Base-by-base conservation (phyloP, 2,113 vertebrate species). In the Cheilinus undulatus region DNA sequence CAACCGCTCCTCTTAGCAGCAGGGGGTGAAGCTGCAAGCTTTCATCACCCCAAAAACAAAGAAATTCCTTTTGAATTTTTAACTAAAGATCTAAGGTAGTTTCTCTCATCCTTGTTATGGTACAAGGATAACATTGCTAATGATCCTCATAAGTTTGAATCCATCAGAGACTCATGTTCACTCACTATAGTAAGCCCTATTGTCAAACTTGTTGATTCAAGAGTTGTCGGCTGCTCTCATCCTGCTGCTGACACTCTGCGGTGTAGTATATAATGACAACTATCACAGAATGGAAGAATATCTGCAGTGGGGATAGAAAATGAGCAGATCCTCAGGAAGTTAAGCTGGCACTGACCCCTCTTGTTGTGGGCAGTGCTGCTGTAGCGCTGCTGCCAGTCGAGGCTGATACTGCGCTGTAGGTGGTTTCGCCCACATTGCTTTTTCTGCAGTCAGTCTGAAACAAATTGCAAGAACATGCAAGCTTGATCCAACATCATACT, bases 321-420 rank as follows among this genome's bases (percentile, higher is more conserved):
- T 17, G 19, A 19, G 2, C 54, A 52, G 23, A 68, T 58, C 38
- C 48, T 26, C 36, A 48, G 56, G 19, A 67, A 48, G 32, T 57
- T 23, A 40, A 43, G 26, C 20, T 61, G 38, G 1, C 30, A 17
- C 64, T 27, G 42, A 48, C 22, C 20, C 3, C 36, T 49, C 10
- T 34, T 30, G 3, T 20, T 12, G 49, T 20, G 28, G 32, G 5
- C 36, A 38, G 26, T 27, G 43, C n/a, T n/a, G n/a, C n/a, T n/a
- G n/a, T n/a, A 11, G 27, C 23, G 9, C 17, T 52, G 27, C 9
- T 51, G 65, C 36, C 28, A 30, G 27, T 28, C 23, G 7, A 51
- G n/a, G 45, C 34, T 70, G 14, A 68, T 76, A 24, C 27, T 54
- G 49, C 28, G 32, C 65, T 49, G 19, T 50, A 49, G 40, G 49